Evolutionary conservation across 37 sponge, comb jelly and placozoan species (phyloP), one percentile per base, ranked within the genome.

Genomic region (Geodia barretti): DNA sequence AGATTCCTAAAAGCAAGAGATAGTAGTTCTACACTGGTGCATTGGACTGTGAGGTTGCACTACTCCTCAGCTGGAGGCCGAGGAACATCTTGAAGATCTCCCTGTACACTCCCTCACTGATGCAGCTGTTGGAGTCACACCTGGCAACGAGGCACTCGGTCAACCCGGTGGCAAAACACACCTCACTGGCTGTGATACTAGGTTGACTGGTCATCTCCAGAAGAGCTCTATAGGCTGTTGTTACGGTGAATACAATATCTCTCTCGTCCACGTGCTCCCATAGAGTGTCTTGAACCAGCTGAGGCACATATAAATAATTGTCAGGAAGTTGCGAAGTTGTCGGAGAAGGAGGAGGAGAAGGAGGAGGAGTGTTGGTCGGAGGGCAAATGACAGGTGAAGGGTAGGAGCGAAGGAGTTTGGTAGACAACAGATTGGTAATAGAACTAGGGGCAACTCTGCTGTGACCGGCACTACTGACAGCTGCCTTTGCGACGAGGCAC

Each of bases 301-400:
- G 63, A 3, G 86, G 79, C 32, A 85, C 72, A 24, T 47, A 64
- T 33, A 59, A 85, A 28, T 73, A 78, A 23, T 9, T 36, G 28
- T 65, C 26, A 24, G 67, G 17, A 65, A 24, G 28, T 8, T 8
- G 28, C 17, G 67, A 24, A 35, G 71, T 24, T 11, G 71, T 40
- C 9, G 71, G 7, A 36, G 24, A 36, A 24, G 71, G 14, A 42
- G 26, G 47, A 42, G 58, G 17, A 28, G 47, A 43, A 58, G 39
- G 8, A 24, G 26, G 3, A 60, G 81, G 62, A 70, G 39, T 7
- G 33, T 68, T 68, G 33, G 25, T 31, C 20, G 60, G 23, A 8
- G 76, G 21, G 1, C 4, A 20, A 26, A 85, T 69, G 31, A 85
- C 65, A 43, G 79, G 62, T 14, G 86, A 63, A 33, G 86, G 88